Base-by-base conservation (phyloP, 2,113 vertebrate genomes). In the Plecturocebus donacophilus region DNA sequence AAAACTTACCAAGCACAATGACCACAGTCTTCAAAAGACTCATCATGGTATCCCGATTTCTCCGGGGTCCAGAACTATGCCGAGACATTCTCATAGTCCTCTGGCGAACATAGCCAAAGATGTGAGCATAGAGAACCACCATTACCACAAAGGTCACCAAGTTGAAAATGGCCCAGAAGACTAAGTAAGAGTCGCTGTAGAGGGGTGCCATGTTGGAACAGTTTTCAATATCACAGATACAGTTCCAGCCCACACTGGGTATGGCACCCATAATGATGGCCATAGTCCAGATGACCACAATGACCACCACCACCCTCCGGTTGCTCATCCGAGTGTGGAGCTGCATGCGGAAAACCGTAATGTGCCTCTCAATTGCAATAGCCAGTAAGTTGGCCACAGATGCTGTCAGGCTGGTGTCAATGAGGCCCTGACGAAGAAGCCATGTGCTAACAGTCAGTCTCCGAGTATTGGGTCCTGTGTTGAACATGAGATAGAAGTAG, bases 401-500 rank as follows among this genome's bases (percentile, higher is more conserved):
- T 0, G 99, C 99, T 0, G 99, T 99, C 97, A 99, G 98, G 97
- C 99, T 99, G 93, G 99, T 99, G 83, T 99, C 99, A 68, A 99
- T 99, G 94, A 99, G 99, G 79, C 99, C 99, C 98, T 99, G 99
- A 47, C 99, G 99, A 58, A 99, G 99, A 13, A 99, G 99, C 99
- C 99, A 99, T 0, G 99, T 99, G 68, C 99, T 99, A 56, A 99
- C 99, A 5, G 99, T 99, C 96, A 99, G 97, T 90, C 99, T 99
- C 97, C 99, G 98, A 14, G 99, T 99, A 98, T 99, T 99, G 66
- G 99, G 99, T 90, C 99, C 99, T 16, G 99, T 99, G 99, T 99
- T 99, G 98, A 99, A 99, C 99, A 99, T 99, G 97, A 99, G 98
- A 98, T 99, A 99, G 98, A 99, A 99, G 98, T 99, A 99, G n/a